phyloP scores from a whole-genome alignment of 2,113 vertebrate genomes.

The Phainopepla nitens region DNA sequence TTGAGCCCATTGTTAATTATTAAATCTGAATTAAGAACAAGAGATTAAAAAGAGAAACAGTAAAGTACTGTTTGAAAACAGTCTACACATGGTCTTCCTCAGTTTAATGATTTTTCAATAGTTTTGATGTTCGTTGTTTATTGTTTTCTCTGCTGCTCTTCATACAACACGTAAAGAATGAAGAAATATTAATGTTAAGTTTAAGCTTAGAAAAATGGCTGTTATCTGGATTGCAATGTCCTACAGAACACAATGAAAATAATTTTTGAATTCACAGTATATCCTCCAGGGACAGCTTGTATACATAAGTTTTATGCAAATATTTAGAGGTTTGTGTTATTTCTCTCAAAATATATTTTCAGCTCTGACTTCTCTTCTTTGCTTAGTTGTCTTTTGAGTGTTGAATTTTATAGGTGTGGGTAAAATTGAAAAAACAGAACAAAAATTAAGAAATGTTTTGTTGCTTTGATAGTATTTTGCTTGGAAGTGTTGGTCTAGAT shows the following conservation, averaged over 20 bases:
- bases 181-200: not conserved
- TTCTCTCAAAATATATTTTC: not conserved
- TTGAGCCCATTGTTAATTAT: not conserved
- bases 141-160: not conserved
- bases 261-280: not conserved
- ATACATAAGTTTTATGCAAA: not conserved
- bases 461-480: not conserved
- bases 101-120: not conserved
- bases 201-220: not conserved
- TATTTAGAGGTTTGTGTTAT: not conserved
- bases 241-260: not conserved
- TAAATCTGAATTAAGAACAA: not conserved
- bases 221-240: not conserved
- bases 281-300: not conserved
- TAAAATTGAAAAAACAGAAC: not conserved
- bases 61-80: not conserved
- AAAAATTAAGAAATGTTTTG: not conserved
- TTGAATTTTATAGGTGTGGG: not conserved
- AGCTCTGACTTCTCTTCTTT: not conserved
- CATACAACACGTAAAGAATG: not conserved
- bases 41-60: not conserved
- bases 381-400: not conserved
- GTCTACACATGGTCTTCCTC: not conserved
- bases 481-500: not conserved
- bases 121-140: not conserved